Conservation (phyloP, 2,797 vertebrate species). For the Varecia variegata region DNA sequence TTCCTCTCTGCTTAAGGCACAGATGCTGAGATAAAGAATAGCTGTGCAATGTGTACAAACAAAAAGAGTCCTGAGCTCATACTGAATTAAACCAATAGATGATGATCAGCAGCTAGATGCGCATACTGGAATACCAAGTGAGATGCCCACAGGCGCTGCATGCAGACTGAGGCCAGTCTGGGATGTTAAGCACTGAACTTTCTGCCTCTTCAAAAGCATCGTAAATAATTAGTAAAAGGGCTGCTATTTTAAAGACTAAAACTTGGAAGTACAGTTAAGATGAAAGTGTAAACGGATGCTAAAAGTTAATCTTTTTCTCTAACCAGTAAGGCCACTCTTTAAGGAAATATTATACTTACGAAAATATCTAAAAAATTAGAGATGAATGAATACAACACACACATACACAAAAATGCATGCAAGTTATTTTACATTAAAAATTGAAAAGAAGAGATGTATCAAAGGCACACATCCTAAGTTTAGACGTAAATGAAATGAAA, state of each 20-base stretch:
- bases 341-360: background rate
- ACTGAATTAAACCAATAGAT: background rate
- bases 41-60: background rate
- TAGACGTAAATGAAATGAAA: background rate
- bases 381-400: background rate
- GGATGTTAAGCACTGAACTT: background rate
- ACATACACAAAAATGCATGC: background rate
- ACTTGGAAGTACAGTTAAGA: background rate
- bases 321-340: background rate
- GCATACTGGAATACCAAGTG: rapidly evolving
- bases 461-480: background rate
- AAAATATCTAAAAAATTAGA: background rate
- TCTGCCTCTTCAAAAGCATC: background rate
- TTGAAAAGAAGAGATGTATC: background rate
- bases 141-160: background rate
- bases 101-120: too few species aligned
- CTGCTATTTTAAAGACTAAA: background rate
- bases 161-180: background rate
- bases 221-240: background rate
- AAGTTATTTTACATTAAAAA: constrained; percentile 20
- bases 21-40: background rate
- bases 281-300: background rate
- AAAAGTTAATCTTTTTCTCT: background rate
- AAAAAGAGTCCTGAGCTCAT: background rate
- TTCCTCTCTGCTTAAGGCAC: background rate